These are phyloP conservation scores for Dryas iulia DNA, from an alignment of 1,140 invertebrate species.

Conservation along the genomic window DNA sequence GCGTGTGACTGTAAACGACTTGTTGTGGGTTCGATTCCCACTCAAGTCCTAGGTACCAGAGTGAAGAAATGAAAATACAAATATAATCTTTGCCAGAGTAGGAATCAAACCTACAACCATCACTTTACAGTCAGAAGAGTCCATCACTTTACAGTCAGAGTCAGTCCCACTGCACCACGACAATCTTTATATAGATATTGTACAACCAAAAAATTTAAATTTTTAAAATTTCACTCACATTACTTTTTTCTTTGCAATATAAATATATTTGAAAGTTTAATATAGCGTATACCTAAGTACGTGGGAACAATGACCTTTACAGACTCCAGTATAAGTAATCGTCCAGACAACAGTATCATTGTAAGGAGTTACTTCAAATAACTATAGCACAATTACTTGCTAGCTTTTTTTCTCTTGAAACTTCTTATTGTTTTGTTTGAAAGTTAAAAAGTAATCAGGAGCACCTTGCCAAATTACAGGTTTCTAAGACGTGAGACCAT, in stretches of 20 bases:
- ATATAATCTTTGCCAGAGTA: too few species aligned
- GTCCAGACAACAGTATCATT: background rate
- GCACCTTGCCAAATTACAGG: background rate
- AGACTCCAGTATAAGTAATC: background rate
- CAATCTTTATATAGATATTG: too few species aligned
- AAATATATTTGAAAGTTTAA: background rate
- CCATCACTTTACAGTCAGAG: too few species aligned
- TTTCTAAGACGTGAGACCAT: too few species aligned
- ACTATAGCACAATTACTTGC: background rate
- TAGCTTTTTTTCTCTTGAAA: background rate
- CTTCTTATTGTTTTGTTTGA: background rate
- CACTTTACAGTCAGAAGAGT: too few species aligned
- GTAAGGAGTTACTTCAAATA: background rate
- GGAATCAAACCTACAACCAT: too few species aligned
- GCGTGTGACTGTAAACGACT: too few species aligned
- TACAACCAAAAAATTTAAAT: too few species aligned
- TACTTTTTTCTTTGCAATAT: background rate
- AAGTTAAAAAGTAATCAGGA: constrained; percentile 1
- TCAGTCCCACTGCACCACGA: too few species aligned
- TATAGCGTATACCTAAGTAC: background rate
- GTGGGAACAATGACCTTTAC: background rate
- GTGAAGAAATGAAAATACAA: too few species aligned
- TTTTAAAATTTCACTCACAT: background rate
- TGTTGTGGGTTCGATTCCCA: too few species aligned
- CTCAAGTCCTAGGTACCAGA: too few species aligned